Percentiles rank a stretch among this genome's conserved stretches.
Evolutionary conservation across 2,113 vertebrate genomes (phyloP).

Genomic region (Megaleporinus macrocephalus): DNA sequence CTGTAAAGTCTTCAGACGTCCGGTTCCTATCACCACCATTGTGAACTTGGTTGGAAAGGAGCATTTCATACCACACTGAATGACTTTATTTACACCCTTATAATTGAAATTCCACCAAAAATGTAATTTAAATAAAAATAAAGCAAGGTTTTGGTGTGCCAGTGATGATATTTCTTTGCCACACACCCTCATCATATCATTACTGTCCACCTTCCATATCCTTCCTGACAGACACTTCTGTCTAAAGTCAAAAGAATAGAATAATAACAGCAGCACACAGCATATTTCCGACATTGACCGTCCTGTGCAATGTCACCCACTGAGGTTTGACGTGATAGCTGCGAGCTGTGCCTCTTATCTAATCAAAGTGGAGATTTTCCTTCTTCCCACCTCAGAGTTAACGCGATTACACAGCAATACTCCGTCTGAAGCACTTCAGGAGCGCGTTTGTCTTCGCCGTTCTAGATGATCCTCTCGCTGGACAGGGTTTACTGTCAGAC

Average conservation of each 20-base stretch:
- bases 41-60: too few species aligned
- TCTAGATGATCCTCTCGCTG: neutral
- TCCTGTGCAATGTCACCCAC: conserved; percentile 34
- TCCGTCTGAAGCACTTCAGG: conserved; percentile 43
- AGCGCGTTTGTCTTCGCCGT: neutral
- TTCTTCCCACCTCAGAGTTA: conserved; percentile 46
- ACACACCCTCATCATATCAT: conserved; percentile 8
- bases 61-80: too few species aligned
- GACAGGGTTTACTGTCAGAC: conserved; percentile 15
- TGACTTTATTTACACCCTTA: too few species aligned
- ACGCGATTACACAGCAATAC: conserved; percentile 44
- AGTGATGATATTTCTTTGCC: neutral
- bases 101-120: too few species aligned
- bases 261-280: conserved; percentile 6
- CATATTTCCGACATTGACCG: conserved; percentile 32
- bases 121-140: neutral
- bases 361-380: conserved; percentile 39
- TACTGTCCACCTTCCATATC: conserved; percentile 2
- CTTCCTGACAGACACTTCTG: conserved; percentile 14
- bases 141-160: neutral
- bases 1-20: too few species aligned
- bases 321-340: conserved; percentile 40
- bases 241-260: conserved; percentile 27
- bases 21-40: too few species aligned
- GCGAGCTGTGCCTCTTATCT: conserved; percentile 44